Conservation (phyloP, 2,113 vertebrate genomes). For the Alligator sinensis region DNA sequence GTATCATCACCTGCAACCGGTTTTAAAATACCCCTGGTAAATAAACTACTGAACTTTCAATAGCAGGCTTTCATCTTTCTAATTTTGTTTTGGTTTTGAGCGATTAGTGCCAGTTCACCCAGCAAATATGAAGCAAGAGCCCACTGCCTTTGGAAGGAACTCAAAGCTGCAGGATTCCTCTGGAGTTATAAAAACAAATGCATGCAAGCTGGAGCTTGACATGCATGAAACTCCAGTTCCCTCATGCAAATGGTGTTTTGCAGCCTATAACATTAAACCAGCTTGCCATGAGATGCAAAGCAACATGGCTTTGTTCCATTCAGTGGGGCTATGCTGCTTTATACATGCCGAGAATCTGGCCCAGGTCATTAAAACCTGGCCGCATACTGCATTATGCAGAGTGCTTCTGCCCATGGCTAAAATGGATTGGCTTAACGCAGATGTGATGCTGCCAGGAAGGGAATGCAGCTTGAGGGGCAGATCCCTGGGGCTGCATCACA, state of each 20-base stretch:
- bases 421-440: rapidly evolving
- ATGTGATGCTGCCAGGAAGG: background rate
- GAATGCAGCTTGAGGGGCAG: background rate
- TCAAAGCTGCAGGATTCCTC: background rate
- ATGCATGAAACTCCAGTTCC: background rate
- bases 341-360: background rate
- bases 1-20: conserved; percentile 9
- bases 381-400: background rate
- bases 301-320: background rate
- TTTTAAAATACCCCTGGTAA: conserved; percentile 25
- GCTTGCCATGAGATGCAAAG: conserved; percentile 49
- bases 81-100: conserved; percentile 35
- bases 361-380: background rate
- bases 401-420: background rate
- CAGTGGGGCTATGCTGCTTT: background rate
- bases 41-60: conserved; percentile 26
- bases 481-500: background rate
- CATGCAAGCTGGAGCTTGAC: background rate
- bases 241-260: background rate
- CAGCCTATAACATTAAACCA: background rate
- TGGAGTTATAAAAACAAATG: conserved; percentile 35
- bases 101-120: conserved; percentile 10
- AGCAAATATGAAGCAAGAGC: conserved; percentile 47
- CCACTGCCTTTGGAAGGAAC: conserved; percentile 32
- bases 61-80: conserved; percentile 29